phyloP scores from a whole-genome alignment of 2,113 vertebrate species.

The Pristiophorus japonicus region DNA sequence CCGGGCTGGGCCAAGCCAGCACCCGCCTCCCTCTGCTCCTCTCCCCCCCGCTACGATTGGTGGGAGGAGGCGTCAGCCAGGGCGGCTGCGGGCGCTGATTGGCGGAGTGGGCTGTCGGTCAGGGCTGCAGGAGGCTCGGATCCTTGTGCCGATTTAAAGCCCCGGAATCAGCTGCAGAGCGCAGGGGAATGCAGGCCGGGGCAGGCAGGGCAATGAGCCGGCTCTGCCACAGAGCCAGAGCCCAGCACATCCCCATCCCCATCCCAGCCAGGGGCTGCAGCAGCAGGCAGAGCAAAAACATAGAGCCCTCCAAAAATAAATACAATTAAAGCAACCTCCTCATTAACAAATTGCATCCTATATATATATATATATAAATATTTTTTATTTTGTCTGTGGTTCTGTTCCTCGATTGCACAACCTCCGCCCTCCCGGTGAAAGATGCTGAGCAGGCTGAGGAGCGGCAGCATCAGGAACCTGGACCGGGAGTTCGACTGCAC shows the following conservation, averaged over 20 bases:
- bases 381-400: too few relatives aligned
- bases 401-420: not conserved
- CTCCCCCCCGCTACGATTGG: not conserved
- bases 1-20: too few relatives aligned
- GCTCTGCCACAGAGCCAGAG: not conserved
- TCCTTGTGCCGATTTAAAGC: not conserved
- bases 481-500: conserved; percentile 92
- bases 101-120: not conserved
- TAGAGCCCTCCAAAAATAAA: too few relatives aligned
- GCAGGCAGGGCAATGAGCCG: not conserved
- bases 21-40: not conserved
- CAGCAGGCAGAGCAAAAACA: too few relatives aligned
- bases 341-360: too few relatives aligned
- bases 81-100: not conserved
- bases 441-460: conserved; percentile 95
- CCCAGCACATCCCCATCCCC: not conserved
- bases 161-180: too few relatives aligned
- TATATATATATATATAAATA: too few relatives aligned
- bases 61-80: too few relatives aligned
- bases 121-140: not conserved
- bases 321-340: too few relatives aligned
- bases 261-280: not conserved
- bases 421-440: conserved; percentile 54
- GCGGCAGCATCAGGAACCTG: conserved; percentile 91
- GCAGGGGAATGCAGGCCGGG: not conserved